These are phyloP conservation scores for Microtus ochrogaster DNA, from an alignment of 2,113 vertebrate species.

Conservation along the genomic window DNA sequence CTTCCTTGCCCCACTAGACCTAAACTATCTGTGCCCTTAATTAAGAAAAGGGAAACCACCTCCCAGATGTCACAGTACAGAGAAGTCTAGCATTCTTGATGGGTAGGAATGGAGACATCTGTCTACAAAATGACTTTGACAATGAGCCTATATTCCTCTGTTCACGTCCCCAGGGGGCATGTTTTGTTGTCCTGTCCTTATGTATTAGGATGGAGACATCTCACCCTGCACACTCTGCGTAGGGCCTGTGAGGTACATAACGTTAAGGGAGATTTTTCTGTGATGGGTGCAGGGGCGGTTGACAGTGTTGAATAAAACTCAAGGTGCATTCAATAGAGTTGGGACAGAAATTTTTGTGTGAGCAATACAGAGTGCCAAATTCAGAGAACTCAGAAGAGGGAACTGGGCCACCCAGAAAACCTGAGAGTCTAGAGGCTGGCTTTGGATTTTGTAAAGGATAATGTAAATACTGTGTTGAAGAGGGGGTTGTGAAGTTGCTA, in stretches of 20 bases:
- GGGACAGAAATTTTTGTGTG: not conserved
- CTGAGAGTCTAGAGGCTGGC: not conserved
- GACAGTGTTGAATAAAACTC: not conserved
- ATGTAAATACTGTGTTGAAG: not conserved
- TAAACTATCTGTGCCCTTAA: not conserved
- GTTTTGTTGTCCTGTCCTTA: not conserved
- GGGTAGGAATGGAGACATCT: slow-evolving; percentile 6
- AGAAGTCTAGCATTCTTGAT: not conserved
- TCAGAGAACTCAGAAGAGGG: not conserved
- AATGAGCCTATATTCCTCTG: not conserved
- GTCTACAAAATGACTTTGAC: not conserved
- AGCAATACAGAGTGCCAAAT: not conserved
- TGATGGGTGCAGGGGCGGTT: too few relatives aligned
- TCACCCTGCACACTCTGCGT: not conserved
- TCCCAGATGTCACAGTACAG: not conserved
- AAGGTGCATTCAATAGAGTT: not conserved
- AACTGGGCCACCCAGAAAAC: not conserved
- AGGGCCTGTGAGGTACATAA: not conserved
- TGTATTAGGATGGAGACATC: not conserved
- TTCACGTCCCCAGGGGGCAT: not conserved
- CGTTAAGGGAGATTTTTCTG: not conserved
- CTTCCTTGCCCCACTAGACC: not conserved
- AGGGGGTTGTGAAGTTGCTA: not conserved
- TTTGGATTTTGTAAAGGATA: slow-evolving; percentile 6
- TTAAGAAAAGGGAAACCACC: slow-evolving; percentile 34